Evolutionary conservation across 37 sponge, comb jelly and placozoan genomes (phyloP), one percentile per base, ranked within the genome.

Genomic region (Spongilla lacustris): DNA sequence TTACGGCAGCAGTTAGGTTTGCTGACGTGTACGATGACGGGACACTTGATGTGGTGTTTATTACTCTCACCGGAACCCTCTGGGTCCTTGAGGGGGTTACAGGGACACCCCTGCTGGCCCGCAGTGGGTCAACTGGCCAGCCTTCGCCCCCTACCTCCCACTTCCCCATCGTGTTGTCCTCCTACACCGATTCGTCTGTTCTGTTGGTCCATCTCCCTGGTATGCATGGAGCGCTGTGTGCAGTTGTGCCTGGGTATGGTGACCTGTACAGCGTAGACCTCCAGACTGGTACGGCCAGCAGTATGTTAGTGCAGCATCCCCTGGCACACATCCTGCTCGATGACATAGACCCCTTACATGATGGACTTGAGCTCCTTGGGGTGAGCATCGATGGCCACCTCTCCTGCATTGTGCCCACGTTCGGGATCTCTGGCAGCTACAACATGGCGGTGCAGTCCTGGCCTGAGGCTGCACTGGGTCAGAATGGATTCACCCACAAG

Each of bases 401-500:
- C 27, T 69, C 68, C 2, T 91, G 91, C 50, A 76, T 86, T 69
- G 8, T 46, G 8, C 46, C 46, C 46, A 46, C 8, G 46, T 8
- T 10, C 8, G 66, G 69, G 24, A 74, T 81, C 8, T 25, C 24
- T 0, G 35, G 28, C 22, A 2, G 9, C 5, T 68, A 80, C 29
- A 25, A 35, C 21, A 22, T 84, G 34, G 74, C 80, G 33, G 21
- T 70, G 36, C 85, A 90, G 70, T 72, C 90, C 17, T 90, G 90
- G 90, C 68, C 90, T 0, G 80, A 48, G 13, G 85, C 78, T 10
- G 46, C 89, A 0, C 70, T 73, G 17, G 83, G 80, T 0, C 83
- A 77, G 22, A 88, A 77, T 21, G 48, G 78, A 0, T 92, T 92
- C 30, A 78, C 86, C 0, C 93, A 92, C 83, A 88, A 86, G 67